These are phyloP conservation scores for Drosophila nr. medialis DNA, from an alignment of 2,888 invertebrate genomes.

Conservation along the genomic window DNA sequence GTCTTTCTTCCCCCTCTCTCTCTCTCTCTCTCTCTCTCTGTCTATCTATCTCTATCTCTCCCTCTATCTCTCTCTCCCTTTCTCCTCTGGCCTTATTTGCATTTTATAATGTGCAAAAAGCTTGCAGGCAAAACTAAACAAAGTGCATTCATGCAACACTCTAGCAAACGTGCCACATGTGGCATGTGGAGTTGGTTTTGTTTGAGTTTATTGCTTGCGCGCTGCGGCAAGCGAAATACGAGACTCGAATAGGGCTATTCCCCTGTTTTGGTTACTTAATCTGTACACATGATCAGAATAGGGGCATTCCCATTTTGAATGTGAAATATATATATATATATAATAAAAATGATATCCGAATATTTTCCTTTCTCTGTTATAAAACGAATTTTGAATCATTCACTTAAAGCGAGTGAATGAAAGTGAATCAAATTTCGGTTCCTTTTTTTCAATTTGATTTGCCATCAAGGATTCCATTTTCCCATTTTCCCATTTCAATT, in stretches of 20 bases:
- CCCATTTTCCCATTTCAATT: neutral
- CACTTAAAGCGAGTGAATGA: too few species aligned
- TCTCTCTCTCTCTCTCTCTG: neutral
- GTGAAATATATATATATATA: neutral
- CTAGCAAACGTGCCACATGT: conserved; percentile 14
- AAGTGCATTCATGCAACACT: conserved; percentile 18
- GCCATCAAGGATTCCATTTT: neutral
- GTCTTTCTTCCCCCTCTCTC: conserved; percentile 6
- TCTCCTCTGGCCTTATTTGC: conserved; percentile 14
- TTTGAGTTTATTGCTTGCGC: neutral
- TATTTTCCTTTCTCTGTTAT: accelerated
- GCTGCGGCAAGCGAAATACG: neutral
- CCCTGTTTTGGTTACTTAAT: neutral
- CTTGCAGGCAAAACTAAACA: conserved; percentile 29
- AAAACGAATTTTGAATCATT: too few species aligned
- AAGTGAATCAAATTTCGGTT: neutral
- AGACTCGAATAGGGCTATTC: neutral
- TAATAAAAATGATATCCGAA: too few species aligned
- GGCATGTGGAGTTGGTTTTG: conserved; percentile 16
- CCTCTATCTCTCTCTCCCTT: neutral
- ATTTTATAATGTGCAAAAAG: conserved; percentile 59
- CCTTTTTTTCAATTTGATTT: neutral
- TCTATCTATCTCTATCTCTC: neutral
- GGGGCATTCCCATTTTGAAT: neutral
- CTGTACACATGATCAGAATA: accelerated